Evolutionary conservation across 2,113 vertebrate genomes (phyloP).

Genomic region (Cynoglossus semilaevis): DNA sequence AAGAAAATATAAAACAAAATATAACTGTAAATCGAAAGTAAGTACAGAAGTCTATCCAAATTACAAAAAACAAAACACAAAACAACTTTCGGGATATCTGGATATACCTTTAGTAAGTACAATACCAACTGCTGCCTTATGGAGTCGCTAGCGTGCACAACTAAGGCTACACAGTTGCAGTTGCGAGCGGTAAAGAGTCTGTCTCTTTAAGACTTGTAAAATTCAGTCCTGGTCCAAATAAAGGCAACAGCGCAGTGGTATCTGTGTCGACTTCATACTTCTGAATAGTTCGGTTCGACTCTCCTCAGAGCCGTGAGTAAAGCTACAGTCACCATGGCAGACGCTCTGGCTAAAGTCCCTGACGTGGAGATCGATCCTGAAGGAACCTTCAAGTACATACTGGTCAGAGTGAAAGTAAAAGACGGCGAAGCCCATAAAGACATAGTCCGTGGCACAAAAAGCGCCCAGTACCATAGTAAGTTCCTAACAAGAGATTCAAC

Average conservation of each 20-base stretch:
- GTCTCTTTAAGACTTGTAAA: constrained; percentile 57
- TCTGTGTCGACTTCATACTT: neutral
- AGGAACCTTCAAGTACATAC: constrained; percentile 87
- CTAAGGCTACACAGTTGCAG: neutral
- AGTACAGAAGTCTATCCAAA: no score
- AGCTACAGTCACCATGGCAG: constrained; percentile 60
- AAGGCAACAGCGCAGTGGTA: constrained; percentile 11
- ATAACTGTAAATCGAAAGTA: no score
- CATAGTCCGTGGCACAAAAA: constrained; percentile 84
- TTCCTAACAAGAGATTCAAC: constrained; percentile 9
- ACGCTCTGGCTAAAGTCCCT: constrained; percentile 66
- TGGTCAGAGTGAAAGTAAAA: constrained; percentile 79
- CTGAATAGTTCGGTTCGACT: neutral
- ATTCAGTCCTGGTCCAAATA: constrained; percentile 22
- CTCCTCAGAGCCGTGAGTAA: neutral
- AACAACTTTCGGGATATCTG: no score
- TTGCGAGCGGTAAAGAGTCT: neutral
- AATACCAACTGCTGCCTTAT: constrained; percentile 6
- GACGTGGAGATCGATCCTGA: constrained; percentile 82
- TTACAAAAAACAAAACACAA: no score
- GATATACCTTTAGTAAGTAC: no score
- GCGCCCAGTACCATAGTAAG: constrained; percentile 90
- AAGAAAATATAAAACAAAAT: no score
- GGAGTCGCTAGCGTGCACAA: constrained; percentile 15
- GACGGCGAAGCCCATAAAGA: constrained; percentile 72